A percentile compares a stretch with the other conserved stretches of the same genome.
phyloP scores from a whole-genome alignment of 2,113 vertebrate species.

The Coptodon bakossiorum region DNA sequence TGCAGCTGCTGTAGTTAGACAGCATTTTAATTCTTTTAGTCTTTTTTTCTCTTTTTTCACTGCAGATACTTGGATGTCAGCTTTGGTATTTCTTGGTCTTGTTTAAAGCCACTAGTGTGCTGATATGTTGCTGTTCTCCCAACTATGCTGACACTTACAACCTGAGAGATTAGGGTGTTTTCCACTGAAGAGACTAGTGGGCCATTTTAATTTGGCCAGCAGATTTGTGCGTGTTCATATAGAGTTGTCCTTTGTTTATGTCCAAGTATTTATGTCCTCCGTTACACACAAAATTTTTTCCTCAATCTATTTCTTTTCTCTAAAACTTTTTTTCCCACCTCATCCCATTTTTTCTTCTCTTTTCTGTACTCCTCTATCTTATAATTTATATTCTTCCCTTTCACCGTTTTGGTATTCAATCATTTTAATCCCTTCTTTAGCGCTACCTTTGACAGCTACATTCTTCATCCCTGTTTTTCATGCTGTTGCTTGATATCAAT shows the following conservation, averaged over 20 bases:
- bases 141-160: neutral
- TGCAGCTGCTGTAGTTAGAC: neutral
- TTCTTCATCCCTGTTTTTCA: rapidly evolving
- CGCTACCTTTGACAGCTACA: neutral
- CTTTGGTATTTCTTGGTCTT: neutral
- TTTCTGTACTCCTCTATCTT: neutral
- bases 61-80: neutral
- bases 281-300: neutral
- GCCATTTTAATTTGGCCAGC: neutral
- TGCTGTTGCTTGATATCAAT: neutral
- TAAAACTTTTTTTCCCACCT: neutral
- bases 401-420: neutral
- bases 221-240: neutral
- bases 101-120: neutral
- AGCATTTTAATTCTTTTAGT: neutral
- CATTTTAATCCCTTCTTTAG: neutral
- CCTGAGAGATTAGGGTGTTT: neutral
- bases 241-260: neutral
- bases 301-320: neutral
- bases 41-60: neutral
- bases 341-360: neutral
- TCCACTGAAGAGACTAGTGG: neutral
- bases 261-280: neutral
- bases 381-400: neutral
- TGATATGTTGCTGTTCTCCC: neutral